Conservation (phyloP, 2,888 invertebrate species). For the Hedychridium roseum region DNA sequence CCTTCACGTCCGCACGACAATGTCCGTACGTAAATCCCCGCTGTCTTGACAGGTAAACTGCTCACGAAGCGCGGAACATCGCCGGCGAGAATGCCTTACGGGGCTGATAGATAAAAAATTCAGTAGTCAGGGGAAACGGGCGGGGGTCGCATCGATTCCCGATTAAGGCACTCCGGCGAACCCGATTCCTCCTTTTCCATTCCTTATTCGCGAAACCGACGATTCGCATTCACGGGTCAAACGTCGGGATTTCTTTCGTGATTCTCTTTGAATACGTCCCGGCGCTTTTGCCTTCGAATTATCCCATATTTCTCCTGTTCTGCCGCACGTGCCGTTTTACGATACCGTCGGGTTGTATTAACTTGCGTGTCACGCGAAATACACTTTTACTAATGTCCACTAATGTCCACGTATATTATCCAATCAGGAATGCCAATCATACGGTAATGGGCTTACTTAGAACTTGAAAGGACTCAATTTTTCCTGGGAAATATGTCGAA, state of each 20-base stretch:
- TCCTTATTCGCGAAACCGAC: conserved; percentile 2
- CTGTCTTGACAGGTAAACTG: conserved; percentile 20
- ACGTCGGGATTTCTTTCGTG: conserved; percentile 9
- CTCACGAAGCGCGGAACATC: conserved; percentile 18
- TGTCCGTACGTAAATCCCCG: too few relatives aligned
- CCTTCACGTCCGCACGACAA: too few relatives aligned
- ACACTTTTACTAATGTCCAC: too few relatives aligned
- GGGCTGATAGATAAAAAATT: conserved; percentile 17
- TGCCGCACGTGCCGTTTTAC: background rate
- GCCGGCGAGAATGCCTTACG: conserved; percentile 9
- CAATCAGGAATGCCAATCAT: too few relatives aligned
- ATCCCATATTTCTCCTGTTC: conserved; percentile 3
- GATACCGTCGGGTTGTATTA: too few relatives aligned
- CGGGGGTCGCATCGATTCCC: conserved; percentile 27
- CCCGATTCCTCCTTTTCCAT: conserved; percentile 2
- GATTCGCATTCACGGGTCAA: background rate
- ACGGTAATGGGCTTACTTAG: too few relatives aligned
- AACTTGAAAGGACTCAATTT: too few relatives aligned
- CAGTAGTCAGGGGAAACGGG: conserved; percentile 4
- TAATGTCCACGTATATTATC: too few relatives aligned
- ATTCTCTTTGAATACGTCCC: conserved; percentile 6
- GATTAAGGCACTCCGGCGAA: conserved; percentile 25
- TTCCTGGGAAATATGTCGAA: too few relatives aligned
- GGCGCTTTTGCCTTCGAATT: background rate
- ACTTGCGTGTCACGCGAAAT: too few relatives aligned